These are phyloP conservation scores for Macrosoma leucophasiata DNA, from an alignment of 2,888 invertebrate genomes.

Conservation along the genomic window DNA sequence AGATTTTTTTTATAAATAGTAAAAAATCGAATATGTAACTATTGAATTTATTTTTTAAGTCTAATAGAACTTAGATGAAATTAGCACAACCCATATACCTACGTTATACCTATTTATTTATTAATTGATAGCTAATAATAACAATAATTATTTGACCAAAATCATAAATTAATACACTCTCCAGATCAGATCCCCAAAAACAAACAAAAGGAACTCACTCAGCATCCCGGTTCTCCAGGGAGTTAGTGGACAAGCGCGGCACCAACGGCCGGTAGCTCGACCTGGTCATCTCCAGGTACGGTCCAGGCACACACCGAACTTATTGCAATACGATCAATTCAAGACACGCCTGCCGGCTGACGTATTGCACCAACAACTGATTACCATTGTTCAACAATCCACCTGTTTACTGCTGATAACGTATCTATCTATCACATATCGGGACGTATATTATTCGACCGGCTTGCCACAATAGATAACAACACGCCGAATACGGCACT, in stretches of 20 bases:
- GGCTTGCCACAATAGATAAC: slow-evolving; percentile 31
- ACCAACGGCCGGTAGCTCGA: slow-evolving; percentile 65
- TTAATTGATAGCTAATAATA: too few species aligned
- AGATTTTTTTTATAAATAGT: too few species aligned
- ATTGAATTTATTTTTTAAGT: too few species aligned
- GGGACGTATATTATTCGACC: slow-evolving; percentile 32
- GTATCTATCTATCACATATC: slow-evolving; percentile 40
- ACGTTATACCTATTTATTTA: too few species aligned
- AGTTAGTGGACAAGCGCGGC: slow-evolving; percentile 57
- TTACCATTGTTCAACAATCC: slow-evolving; percentile 40
- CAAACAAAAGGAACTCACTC: slow-evolving; percentile 44
- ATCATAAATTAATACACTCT: not conserved
- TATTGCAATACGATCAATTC: slow-evolving; percentile 30
- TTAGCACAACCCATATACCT: too few species aligned
- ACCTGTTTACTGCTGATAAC: slow-evolving; percentile 31
- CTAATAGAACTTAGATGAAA: too few species aligned
- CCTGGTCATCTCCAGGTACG: slow-evolving; percentile 47
- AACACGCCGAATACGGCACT: slow-evolving; percentile 39
- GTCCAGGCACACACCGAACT: slow-evolving; percentile 26
- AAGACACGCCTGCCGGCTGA: slow-evolving; percentile 41
- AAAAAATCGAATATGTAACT: too few species aligned
- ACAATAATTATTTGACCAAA: not conserved
- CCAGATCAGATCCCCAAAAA: slow-evolving; percentile 8
- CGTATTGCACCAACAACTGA: slow-evolving; percentile 45
- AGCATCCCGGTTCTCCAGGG: slow-evolving; percentile 52